Evolutionary conservation across 2,888 invertebrate species (phyloP).

Genomic region (Muschampia plurimacula): DNA sequence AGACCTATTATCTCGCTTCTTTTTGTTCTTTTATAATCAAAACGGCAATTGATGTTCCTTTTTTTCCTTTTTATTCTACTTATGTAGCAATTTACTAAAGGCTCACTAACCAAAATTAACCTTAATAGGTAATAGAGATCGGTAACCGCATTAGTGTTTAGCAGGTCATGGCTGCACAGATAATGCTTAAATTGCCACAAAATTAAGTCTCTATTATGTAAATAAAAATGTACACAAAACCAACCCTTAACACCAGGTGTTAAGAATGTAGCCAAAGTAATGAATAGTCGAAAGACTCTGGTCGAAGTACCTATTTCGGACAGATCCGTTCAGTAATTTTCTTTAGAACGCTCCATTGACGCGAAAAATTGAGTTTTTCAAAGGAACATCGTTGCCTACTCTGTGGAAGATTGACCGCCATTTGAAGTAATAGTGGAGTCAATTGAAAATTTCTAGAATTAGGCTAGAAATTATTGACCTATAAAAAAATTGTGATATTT

Average conservation of each 20-base stretch:
- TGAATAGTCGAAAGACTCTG: constrained; percentile 52
- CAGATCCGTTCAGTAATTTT: constrained; percentile 72
- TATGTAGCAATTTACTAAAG: constrained; percentile 41
- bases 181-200: constrained; percentile 64
- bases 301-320: constrained; percentile 63
- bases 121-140: constrained; percentile 54
- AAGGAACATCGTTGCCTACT: constrained; percentile 54
- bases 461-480: background rate
- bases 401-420: constrained; percentile 56
- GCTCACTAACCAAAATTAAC: constrained; percentile 62
- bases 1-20: no score
- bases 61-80: background rate
- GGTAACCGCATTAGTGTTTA: constrained; percentile 68
- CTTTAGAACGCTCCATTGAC: constrained; percentile 77
- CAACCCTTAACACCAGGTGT: constrained; percentile 47
- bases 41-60: background rate
- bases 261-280: constrained; percentile 41
- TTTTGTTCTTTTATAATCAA: background rate
- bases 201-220: constrained; percentile 40
- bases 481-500: background rate
- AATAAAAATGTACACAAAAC: constrained; percentile 48
- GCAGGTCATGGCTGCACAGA: constrained; percentile 66
- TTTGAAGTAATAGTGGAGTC: constrained; percentile 24
- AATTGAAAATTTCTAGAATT: background rate
- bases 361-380: constrained; percentile 81